Percentiles rank a stretch among this genome's conserved stretches.
Evolutionary conservation across 2,888 invertebrate species (phyloP).

Genomic region (Melinopterus prodromus): DNA sequence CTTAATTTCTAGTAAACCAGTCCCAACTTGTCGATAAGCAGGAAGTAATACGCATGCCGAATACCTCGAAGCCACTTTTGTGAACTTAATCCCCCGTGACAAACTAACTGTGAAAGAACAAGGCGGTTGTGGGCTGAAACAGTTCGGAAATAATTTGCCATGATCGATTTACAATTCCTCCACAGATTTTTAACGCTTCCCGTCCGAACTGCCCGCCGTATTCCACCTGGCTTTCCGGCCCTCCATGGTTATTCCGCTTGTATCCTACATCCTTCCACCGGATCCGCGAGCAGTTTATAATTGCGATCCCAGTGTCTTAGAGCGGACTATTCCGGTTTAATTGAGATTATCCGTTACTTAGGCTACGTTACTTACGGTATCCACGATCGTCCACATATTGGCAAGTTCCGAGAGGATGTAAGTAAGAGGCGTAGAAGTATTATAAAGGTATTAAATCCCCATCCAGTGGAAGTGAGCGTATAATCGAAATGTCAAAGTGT

Average conservation of each 20-base stretch:
- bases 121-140: neutral
- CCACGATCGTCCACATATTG: neutral
- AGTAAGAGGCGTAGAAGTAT: neutral
- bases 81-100: neutral
- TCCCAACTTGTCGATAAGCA: neutral
- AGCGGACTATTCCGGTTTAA: neutral
- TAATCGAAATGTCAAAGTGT: neutral
- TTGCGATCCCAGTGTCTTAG: neutral
- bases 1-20: too few relatives aligned
- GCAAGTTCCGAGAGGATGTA: neutral
- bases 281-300: constrained; percentile 4
- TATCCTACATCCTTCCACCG: constrained; percentile 4
- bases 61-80: neutral
- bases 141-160: neutral
- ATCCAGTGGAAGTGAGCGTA: neutral
- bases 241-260: neutral
- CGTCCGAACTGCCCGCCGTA: neutral
- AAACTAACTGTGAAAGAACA: neutral
- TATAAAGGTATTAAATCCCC: neutral
- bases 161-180: neutral
- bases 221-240: neutral
- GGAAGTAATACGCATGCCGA: neutral
- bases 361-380: neutral
- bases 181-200: neutral
- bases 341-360: neutral